phyloP scores from a whole-genome alignment of 2,797 vertebrate genomes.

The Nothura maculosa region DNA sequence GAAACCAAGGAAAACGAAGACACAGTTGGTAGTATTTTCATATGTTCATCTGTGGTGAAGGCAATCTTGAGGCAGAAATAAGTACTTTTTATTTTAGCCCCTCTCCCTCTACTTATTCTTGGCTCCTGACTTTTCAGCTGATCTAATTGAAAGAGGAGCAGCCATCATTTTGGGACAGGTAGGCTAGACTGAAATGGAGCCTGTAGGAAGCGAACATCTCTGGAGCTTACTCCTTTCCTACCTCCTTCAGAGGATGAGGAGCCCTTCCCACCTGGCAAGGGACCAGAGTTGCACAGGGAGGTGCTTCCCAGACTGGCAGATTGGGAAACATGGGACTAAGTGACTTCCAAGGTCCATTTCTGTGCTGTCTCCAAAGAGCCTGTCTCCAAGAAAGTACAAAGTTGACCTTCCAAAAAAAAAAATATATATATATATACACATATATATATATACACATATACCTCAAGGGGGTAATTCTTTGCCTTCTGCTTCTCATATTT shows the following conservation, averaged over 20 bases:
- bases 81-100: not conserved
- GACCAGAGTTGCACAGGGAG: not conserved
- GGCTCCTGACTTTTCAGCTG: not conserved
- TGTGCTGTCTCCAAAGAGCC: not conserved
- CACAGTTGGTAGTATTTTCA: slow-evolving; percentile 16
- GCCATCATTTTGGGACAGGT: not conserved
- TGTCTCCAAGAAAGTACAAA: slow-evolving; percentile 1
- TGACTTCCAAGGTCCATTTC: not conserved
- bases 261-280: not conserved
- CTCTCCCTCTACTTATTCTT: slow-evolving; percentile 15
- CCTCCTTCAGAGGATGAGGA: not conserved
- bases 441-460: not conserved
- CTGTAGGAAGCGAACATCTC: not conserved
- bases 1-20: slow-evolving; percentile 64
- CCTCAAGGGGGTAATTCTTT: slow-evolving; percentile 46
- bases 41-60: slow-evolving; percentile 42
- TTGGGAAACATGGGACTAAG: not conserved
- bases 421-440: not conserved
- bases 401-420: not conserved
- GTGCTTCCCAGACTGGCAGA: not conserved
- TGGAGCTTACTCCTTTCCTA: not conserved
- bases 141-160: slow-evolving; percentile 9
- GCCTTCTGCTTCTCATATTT: slow-evolving; percentile 54
- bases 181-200: not conserved
- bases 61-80: slow-evolving; percentile 31